phyloP scores from a whole-genome alignment of 2,113 vertebrate genomes.

The Phaethornis superciliosus region DNA sequence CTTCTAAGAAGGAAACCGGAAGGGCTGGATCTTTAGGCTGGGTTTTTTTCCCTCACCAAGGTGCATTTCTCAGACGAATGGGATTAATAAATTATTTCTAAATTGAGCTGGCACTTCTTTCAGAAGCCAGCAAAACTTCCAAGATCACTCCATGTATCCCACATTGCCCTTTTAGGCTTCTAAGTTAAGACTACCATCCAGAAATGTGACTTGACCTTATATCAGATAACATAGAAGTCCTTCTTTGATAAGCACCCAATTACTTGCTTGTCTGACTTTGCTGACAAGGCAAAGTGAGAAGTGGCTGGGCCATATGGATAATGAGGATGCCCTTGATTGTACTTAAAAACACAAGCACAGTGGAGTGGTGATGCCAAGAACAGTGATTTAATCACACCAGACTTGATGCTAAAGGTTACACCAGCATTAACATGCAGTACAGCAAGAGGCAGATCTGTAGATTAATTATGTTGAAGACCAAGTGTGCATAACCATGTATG shows the following conservation, averaged over 20 bases:
- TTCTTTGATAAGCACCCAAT: not conserved
- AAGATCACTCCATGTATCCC: not conserved
- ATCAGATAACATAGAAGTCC: not conserved
- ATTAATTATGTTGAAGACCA: not conserved
- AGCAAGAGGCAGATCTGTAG: not conserved
- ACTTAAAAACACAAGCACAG: not conserved
- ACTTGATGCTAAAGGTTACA: not conserved
- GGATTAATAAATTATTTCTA: not conserved
- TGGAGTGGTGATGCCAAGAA: not conserved
- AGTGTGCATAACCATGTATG: accelerated
- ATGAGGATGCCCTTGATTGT: not conserved
- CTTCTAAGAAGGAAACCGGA: not conserved
- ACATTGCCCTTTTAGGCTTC: not conserved
- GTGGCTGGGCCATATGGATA: not conserved
- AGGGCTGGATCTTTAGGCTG: not conserved
- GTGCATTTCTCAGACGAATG: not conserved
- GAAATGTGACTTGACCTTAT: not conserved
- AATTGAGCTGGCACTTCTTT: not conserved
- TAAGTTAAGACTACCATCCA: not conserved
- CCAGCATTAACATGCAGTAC: not conserved
- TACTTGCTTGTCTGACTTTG: not conserved
- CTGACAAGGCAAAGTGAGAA: not conserved
- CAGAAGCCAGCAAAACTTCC: not conserved
- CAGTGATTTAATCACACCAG: not conserved
- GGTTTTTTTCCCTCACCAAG: accelerated